Conservation (phyloP, 2,113 vertebrate genomes). For the Procavia capensis region DNA sequence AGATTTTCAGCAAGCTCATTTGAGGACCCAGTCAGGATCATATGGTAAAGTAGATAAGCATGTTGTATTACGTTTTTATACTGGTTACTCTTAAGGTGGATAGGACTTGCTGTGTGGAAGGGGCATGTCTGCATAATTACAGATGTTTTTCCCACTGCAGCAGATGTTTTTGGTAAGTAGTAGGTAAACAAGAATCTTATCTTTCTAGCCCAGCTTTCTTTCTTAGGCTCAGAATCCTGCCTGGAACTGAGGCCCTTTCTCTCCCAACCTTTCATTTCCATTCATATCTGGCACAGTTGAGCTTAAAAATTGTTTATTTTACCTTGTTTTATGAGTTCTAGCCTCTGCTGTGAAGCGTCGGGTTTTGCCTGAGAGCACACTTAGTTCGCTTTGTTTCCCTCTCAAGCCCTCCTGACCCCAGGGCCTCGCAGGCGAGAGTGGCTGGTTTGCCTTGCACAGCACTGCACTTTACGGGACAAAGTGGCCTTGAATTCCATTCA, state of each 20-base stretch:
- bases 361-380: not conserved
- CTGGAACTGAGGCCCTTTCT: not conserved
- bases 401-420: not conserved
- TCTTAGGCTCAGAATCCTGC: not conserved
- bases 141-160: no score
- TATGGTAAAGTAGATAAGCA: accelerated
- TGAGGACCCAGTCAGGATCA: not conserved
- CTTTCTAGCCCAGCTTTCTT: not conserved
- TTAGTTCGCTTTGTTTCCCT: not conserved
- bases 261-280: not conserved
- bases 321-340: not conserved
- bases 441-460: not conserved
- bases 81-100: not conserved
- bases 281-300: not conserved
- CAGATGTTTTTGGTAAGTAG: no score
- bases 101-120: not conserved
- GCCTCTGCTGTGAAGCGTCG: not conserved
- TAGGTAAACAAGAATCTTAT: not conserved
- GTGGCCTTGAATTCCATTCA: not conserved
- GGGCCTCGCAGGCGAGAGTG: not conserved
- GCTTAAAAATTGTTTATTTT: not conserved
- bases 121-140: not conserved
- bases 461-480: not conserved
- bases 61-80: not conserved
- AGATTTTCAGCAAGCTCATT: not conserved